Conservation (phyloP, 1,140 invertebrate genomes). For the Heterodera carotae region DNA sequence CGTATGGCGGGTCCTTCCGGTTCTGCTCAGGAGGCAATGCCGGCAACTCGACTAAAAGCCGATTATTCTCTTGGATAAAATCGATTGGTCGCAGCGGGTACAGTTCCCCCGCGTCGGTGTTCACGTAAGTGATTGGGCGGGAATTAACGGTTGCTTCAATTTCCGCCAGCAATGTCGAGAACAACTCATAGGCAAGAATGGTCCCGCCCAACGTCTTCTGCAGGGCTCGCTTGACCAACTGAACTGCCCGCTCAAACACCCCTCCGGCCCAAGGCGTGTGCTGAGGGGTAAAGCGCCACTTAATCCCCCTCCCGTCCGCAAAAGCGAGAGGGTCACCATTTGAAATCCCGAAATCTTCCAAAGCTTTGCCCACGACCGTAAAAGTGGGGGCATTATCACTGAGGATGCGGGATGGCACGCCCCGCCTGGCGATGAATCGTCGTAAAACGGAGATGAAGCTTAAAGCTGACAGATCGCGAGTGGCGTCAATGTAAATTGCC, state of each 20-base stretch:
- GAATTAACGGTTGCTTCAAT: constrained; percentile 8
- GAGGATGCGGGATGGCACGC: neutral
- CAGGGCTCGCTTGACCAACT: neutral
- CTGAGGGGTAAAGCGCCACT: neutral
- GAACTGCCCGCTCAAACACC: neutral
- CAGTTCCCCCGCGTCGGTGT: neutral
- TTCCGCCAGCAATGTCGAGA: constrained; percentile 4
- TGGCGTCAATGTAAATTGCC: no score
- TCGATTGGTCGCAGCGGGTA: neutral
- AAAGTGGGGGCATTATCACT: constrained; percentile 13
- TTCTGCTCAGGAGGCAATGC: neutral
- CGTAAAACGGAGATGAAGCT: neutral
- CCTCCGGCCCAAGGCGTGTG: neutral
- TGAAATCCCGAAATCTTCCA: no score
- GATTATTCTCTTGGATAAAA: constrained; percentile 3
- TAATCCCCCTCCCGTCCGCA: no score
- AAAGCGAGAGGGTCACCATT: no score
- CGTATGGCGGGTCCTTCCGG: neutral
- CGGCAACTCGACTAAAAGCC: neutral
- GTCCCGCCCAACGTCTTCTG: neutral
- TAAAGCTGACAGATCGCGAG: constrained; percentile 6
- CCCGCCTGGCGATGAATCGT: constrained; percentile 3
- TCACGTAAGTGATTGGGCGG: constrained; percentile 8
- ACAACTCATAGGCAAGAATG: neutral
- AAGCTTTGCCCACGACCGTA: no score